Evolutionary conservation across 2,113 vertebrate species (phyloP).

Genomic region (Puma concolor): DNA sequence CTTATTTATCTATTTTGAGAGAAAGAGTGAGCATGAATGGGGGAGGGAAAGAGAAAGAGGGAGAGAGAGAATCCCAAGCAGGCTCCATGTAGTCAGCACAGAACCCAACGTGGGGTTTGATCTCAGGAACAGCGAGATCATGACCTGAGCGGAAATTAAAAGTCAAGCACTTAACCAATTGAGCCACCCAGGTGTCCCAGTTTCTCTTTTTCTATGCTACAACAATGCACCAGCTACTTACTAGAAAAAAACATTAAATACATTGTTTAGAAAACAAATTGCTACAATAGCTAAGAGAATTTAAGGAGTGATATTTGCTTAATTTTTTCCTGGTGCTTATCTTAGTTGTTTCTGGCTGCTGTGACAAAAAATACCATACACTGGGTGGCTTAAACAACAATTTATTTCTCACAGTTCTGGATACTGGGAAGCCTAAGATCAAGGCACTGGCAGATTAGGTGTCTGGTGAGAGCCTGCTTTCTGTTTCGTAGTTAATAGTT

Average conservation of each 20-base stretch:
- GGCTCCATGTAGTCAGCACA: too few species aligned
- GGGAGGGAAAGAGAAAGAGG: too few species aligned
- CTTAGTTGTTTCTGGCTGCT: neutral
- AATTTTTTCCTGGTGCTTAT: neutral
- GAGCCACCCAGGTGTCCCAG: neutral
- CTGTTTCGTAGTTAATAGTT: neutral
- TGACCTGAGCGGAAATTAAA: too few species aligned
- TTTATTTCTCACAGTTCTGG: neutral
- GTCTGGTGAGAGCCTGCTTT: neutral
- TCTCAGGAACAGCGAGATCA: too few species aligned
- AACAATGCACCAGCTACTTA: neutral
- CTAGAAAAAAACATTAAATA: neutral
- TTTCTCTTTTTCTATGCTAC: neutral
- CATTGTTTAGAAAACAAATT: slow-evolving; percentile 1
- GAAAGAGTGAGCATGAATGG: too few species aligned
- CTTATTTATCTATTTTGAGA: too few species aligned
- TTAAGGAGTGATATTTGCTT: neutral
- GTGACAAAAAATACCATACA: neutral
- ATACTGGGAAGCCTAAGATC: neutral
- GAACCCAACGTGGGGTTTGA: too few species aligned
- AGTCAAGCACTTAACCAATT: too few species aligned
- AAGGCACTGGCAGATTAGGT: neutral
- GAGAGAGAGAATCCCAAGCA: too few species aligned
- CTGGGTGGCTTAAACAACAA: neutral
- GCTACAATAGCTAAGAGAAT: neutral